These are phyloP conservation scores for Dusona sp. DNA, from an alignment of 2,888 invertebrate species.

Conservation along the genomic window DNA sequence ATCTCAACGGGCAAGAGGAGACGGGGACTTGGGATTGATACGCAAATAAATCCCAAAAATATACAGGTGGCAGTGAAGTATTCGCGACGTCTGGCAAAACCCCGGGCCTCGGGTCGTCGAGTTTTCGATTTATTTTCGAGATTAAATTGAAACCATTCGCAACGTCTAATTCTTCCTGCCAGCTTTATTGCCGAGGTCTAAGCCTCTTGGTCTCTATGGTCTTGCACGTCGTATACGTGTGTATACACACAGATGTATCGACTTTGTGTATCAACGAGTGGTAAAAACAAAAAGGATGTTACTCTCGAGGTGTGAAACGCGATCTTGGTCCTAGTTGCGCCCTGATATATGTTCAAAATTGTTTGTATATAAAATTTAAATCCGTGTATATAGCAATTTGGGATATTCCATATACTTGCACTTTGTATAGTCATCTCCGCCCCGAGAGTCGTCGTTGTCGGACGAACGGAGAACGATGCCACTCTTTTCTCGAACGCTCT, in stretches of 20 bases:
- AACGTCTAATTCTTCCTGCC: slow-evolving; percentile 71
- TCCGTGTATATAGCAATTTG: not conserved
- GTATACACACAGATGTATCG: slow-evolving; percentile 20
- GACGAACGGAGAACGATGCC: slow-evolving; percentile 2
- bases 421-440: not conserved
- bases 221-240: not conserved
- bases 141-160: slow-evolving; percentile 71
- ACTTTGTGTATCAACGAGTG: not conserved
- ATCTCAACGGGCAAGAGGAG: slow-evolving; percentile 29
- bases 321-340: too few relatives aligned
- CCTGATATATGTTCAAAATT: not conserved
- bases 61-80: slow-evolving; percentile 68
- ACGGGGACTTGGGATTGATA: slow-evolving; percentile 52
- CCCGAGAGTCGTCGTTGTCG: slow-evolving; percentile 8
- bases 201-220: slow-evolving; percentile 55
- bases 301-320: not conserved
- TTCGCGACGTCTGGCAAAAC: slow-evolving; percentile 64
- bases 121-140: slow-evolving; percentile 70
- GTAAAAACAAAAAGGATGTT: not conserved
- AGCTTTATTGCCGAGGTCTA: slow-evolving; percentile 68
- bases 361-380: not conserved
- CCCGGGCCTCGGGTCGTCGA: slow-evolving; percentile 53
- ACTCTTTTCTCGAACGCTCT: slow-evolving; percentile 18
- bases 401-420: slow-evolving; percentile 18
- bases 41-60: slow-evolving; percentile 66